Conservation (phyloP, 2,797 vertebrate species). For the Notoglanidium macrostoma region DNA sequence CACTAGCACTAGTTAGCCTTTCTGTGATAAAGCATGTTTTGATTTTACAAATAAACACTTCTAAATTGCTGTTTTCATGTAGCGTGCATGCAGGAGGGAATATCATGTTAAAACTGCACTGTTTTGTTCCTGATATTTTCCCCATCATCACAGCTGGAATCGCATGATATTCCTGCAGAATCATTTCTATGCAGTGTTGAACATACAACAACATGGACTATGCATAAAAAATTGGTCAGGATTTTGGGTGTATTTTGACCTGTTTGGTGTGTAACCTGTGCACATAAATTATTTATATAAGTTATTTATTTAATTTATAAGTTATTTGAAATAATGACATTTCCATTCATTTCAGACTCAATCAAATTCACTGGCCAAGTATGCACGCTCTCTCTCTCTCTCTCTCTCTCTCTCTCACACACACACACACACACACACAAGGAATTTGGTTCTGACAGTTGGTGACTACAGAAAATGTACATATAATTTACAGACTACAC, state of each 20-base stretch:
- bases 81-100: not conserved
- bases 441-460: no score
- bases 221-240: not conserved
- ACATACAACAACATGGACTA: not conserved
- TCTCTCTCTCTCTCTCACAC: no score
- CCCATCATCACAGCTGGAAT: not conserved
- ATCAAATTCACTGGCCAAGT: no score
- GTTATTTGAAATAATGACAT: no score
- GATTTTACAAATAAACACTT: constrained; percentile 1
- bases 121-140: not conserved
- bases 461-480: no score
- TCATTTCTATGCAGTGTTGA: not conserved
- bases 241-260: not conserved
- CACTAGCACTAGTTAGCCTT: not conserved
- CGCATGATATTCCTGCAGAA: not conserved
- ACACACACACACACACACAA: no score
- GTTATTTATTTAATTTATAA: no score
- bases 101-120: not conserved
- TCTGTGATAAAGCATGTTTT: not conserved
- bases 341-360: no score
- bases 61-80: not conserved
- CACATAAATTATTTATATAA: not conserved
- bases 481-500: no score
- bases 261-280: not conserved
- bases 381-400: no score